Evolutionary conservation across 2,888 invertebrate species (phyloP).

Genomic region (Callinectes sapidus): DNA sequence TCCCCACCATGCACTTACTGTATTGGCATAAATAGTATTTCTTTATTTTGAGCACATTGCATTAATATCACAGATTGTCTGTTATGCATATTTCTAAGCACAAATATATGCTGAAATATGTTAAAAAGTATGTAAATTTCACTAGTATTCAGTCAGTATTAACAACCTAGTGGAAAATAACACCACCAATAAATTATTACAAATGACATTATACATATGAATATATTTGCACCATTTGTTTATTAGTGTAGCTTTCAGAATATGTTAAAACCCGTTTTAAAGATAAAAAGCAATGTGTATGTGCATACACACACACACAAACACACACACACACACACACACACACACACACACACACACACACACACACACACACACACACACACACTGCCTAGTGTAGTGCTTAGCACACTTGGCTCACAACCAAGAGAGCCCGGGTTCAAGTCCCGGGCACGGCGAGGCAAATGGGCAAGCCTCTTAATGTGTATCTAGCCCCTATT

Average conservation of each 20-base stretch:
- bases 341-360: not conserved
- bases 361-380: no score
- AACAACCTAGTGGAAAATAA: not conserved
- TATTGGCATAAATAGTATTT: not conserved
- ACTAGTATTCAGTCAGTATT: not conserved
- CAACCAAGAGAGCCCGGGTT: no score
- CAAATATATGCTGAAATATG: not conserved
- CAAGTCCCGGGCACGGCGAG: no score
- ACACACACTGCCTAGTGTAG: no score
- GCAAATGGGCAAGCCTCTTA: no score
- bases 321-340: not conserved
- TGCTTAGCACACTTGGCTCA: no score
- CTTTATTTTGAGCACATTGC: not conserved
- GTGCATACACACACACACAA: not conserved
- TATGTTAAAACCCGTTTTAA: not conserved
- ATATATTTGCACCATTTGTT: not conserved
- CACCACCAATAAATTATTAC: not conserved
- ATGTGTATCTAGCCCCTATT: no score
- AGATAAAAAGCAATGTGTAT: not conserved
- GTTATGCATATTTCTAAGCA: not conserved
- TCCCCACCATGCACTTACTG: not conserved
- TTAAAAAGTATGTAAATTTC: not conserved
- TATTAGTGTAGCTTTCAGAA: not conserved
- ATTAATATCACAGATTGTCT: not conserved
- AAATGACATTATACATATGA: not conserved